Evolutionary conservation across 2,797 vertebrate species (phyloP), one percentile per base, ranked within the genome.

Genomic region (Synanceia verrucosa): DNA sequence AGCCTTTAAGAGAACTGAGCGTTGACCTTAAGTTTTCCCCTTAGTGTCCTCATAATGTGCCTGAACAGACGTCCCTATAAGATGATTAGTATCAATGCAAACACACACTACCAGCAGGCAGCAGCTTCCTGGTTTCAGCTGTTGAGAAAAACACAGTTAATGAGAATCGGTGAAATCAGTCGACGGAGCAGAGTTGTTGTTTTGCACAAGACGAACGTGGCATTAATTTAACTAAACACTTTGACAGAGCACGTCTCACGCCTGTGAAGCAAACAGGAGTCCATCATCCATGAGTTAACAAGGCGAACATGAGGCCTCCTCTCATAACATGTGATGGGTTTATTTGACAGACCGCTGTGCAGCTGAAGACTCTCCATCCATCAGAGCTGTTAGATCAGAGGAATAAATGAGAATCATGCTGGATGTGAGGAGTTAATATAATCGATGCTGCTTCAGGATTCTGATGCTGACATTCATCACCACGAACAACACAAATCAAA

Each of bases 261-360:
- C 11, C 65, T 52, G 47, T 62, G 85, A 80, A 76, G 50, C 75
- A 88, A 87, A 86, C 86, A 79, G 43, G 4, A 48, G 50, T 83
- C 70, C 68, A 26, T 76, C 59, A 60, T 28, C 13, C 0, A 28
- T 39, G n/a, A 63, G 67, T 53, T 70, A 70, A 74, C 70, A 31
- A 77, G 70, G 51, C 62, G 44, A 75, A 79, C 73, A 58, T 21
- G 62, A 58, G 26, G 71, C 46, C 50, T 70, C 19, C 64, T 61
- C 1, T 3, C 55, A 31, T 8, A 31, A 75, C 23, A 46, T n/a
- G 47, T 47, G 4, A 51, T 19, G 37, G 60, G 55, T 76, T 78
- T 73, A 65, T 74, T n/a, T 57, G 41, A 55, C 63, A 19, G 23
- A 9, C 71, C 14, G 62, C 0, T 21, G 41, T 55, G n/a, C 1